Conservation (phyloP, 2,888 invertebrate species). For the Stramonita haemastoma region DNA sequence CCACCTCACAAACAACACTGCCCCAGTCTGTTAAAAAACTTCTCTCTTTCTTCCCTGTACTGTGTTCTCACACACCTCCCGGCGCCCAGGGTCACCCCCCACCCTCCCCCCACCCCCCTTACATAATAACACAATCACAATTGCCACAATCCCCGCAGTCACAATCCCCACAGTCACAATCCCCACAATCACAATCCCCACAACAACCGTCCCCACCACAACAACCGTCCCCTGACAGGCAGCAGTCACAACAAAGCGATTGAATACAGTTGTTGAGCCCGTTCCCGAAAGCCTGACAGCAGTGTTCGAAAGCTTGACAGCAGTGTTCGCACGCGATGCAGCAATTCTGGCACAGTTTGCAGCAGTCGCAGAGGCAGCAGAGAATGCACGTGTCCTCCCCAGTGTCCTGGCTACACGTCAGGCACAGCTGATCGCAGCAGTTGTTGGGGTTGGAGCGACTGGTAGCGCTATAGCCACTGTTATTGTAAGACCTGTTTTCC, state of each 20-base stretch:
- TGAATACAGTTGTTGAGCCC: background rate
- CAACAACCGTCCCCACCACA: background rate
- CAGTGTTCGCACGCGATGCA: background rate
- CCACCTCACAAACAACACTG: no score
- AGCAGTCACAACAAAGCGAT: background rate
- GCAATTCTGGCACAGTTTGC: background rate
- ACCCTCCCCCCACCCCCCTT: no score
- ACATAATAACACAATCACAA: constrained; percentile 2
- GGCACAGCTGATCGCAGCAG: constrained; percentile 7
- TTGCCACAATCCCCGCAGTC: no score
- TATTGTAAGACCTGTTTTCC: no score
- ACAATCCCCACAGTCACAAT: background rate
- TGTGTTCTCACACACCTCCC: no score
- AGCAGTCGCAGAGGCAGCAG: background rate
- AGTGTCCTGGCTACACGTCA: background rate
- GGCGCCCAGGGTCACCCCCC: no score
- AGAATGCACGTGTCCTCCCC: background rate
- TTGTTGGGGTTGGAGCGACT: background rate
- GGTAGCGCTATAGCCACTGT: background rate
- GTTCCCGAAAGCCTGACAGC: background rate
- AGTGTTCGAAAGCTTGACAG: no score
- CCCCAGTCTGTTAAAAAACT: no score
- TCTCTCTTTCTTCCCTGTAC: no score
- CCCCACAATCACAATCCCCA: background rate
- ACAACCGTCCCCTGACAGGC: background rate